Percentiles rank a stretch among this genome's conserved stretches.
phyloP scores from a whole-genome alignment of 2,797 vertebrate species.

The Vultur gryphus region DNA sequence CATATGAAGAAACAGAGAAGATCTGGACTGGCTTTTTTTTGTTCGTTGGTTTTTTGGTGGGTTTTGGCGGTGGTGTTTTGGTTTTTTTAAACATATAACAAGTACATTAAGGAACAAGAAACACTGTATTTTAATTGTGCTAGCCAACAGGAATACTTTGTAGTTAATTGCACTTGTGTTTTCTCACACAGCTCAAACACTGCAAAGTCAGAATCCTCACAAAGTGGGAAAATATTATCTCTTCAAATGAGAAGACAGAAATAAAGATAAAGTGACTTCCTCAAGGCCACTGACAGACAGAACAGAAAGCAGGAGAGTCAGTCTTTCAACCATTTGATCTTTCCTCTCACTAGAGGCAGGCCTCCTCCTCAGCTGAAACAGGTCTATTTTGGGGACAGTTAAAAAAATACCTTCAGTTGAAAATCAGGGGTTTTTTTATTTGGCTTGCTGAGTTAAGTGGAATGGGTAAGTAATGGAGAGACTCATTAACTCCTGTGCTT shows the following conservation, averaged over 20 bases:
- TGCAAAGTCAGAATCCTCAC: not conserved
- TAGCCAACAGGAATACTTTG: not conserved
- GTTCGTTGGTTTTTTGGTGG: not conserved
- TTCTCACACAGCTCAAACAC: constrained; percentile 1
- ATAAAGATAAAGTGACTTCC: constrained; percentile 9
- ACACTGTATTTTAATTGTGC: not conserved
- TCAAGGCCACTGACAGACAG: not conserved
- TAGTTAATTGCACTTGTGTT: not conserved
- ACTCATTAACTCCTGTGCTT: constrained; percentile 40
- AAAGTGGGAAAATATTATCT: not conserved
- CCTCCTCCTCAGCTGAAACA: not conserved
- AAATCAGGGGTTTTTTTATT: not conserved
- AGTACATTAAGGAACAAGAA: constrained; percentile 13
- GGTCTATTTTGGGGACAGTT: not conserved
- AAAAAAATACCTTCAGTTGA: constrained; percentile 5
- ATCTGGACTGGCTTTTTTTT: not conserved
- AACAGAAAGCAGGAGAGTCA: not conserved
- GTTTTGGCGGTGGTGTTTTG: not conserved
- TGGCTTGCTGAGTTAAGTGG: not conserved
- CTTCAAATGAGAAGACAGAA: constrained; percentile 7
- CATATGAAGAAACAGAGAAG: not conserved
- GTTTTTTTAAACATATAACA: not conserved
- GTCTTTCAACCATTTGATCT: not conserved
- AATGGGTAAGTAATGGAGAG: constrained; percentile 34
- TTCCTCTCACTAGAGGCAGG: not conserved